phyloP scores from a whole-genome alignment of 2,888 invertebrate genomes.

The Caenorhabditis virilis region DNA sequence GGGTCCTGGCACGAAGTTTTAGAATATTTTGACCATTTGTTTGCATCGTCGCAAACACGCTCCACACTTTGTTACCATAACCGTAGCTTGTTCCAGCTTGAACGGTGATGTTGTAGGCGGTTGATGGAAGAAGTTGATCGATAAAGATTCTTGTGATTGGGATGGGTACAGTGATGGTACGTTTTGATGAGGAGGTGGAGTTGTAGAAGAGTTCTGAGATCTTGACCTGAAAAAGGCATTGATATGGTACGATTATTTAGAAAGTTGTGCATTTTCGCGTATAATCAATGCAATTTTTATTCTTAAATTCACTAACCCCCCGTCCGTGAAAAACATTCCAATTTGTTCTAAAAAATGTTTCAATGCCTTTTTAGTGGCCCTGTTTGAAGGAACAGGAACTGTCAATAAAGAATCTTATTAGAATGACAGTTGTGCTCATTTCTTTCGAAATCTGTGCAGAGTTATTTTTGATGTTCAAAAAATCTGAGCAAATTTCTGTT shows the following conservation, averaged over 20 bases:
- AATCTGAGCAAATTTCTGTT: not conserved
- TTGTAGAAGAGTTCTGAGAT: conserved; percentile 44
- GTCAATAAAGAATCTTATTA: too few relatives aligned
- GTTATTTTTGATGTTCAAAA: too few relatives aligned
- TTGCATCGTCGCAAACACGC: conserved; percentile 44
- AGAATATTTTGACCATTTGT: conserved; percentile 37
- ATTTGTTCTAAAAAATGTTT: too few relatives aligned
- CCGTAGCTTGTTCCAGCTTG: conserved; percentile 59
- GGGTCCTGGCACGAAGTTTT: conserved; percentile 39
- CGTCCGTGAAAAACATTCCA: too few relatives aligned
- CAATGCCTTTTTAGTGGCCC: too few relatives aligned
- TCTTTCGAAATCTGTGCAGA: too few relatives aligned
- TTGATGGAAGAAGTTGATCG: conserved; percentile 39
- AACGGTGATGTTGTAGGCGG: conserved; percentile 54
- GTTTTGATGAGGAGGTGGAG: conserved; percentile 29
- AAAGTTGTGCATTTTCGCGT: too few relatives aligned
- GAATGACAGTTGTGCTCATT: too few relatives aligned
- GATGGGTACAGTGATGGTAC: conserved; percentile 45
- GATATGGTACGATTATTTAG: too few relatives aligned
- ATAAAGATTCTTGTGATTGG: conserved; percentile 43
- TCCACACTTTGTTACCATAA: conserved; percentile 55
- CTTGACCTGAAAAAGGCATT: conserved; percentile 36
- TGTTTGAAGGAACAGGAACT: too few relatives aligned
- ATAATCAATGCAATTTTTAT: too few relatives aligned
- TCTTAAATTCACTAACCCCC: too few relatives aligned